Evolutionary conservation across 1,140 invertebrate species (phyloP).

Genomic region (Brachionus sp.): DNA sequence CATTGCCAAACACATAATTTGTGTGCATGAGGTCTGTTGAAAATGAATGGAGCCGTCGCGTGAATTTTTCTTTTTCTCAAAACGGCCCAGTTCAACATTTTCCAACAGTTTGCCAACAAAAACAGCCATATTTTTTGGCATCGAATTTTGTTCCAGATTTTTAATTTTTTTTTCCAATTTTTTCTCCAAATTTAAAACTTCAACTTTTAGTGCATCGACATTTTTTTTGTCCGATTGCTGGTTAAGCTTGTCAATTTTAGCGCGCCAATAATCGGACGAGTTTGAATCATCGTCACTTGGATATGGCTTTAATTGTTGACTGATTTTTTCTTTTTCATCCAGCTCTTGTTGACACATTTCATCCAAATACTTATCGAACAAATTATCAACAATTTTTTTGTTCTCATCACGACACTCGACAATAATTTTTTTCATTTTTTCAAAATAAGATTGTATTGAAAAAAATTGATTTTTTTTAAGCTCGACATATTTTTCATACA

Average conservation of each 20-base stretch:
- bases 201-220: not conserved
- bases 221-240: not conserved
- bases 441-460: not conserved
- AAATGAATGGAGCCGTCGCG: not conserved
- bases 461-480: not conserved
- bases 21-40: too few species aligned
- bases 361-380: not conserved
- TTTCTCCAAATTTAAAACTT: not conserved
- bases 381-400: not conserved
- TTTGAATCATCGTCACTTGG: slow-evolving; percentile 22
- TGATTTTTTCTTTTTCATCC: not conserved
- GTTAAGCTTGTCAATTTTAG: not conserved
- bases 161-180: slow-evolving; percentile 10
- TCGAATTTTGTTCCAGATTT: not conserved
- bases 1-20: not conserved
- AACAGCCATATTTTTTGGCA: not conserved
- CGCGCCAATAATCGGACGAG: not conserved
- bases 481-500: not conserved
- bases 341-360: not conserved
- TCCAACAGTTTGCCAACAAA: not conserved
- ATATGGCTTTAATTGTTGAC: not conserved
- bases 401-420: not conserved
- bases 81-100: not conserved
- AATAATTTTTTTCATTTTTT: not conserved
- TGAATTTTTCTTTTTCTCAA: not conserved